Evolutionary conservation across 2,888 invertebrate species (phyloP), one percentile per base, ranked within the genome.

Genomic region (Hypselothyrea guttata): DNA sequence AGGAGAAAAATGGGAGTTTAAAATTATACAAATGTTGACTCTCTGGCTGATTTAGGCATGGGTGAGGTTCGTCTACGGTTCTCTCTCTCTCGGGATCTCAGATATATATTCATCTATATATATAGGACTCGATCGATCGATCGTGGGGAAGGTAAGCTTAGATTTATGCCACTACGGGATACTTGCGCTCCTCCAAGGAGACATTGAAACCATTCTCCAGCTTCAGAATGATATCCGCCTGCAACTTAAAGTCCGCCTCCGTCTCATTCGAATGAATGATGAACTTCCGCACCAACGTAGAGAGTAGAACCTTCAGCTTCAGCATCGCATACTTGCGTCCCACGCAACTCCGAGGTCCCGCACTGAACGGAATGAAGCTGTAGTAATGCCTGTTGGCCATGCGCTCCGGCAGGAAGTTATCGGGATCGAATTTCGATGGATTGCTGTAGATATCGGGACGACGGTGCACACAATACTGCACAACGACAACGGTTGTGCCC

Each of bases 291-390:
- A 95, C 87, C 38, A 95, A 92, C 3, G 94, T 94, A 0, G 94
- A 93, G 1, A 95, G 91, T 0, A 95, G 90, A 9, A 95, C 93
- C 89, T 95, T 95, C 60, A 95, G 90, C 86, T 95, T 95, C 51
- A 95, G 88, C 91, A 95, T 92, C n/a, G 95, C 95, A 88, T 95
- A 95, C 90, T 95, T 95, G 34, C 95, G 93, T 44, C 95, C 95
- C 15, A 95, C 95, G 87, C 95, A 95, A 75, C 95, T 95, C 65
- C 95, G 92, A 1, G 95, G 95, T 18, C 95, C 95, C 41, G 95
- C 95, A 60, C 94, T 95, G 91, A 95, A 95, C 0, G 95, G 95
- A 49, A 95, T 93, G 84, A 93, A 95, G 61, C 94, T 93, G 87
- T 95, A 95, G 86, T 94, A 95, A 77, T 95, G 95, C 46, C 95